Base-by-base conservation (phyloP, 1,140 invertebrate species). In the Danaus plexippus region DNA sequence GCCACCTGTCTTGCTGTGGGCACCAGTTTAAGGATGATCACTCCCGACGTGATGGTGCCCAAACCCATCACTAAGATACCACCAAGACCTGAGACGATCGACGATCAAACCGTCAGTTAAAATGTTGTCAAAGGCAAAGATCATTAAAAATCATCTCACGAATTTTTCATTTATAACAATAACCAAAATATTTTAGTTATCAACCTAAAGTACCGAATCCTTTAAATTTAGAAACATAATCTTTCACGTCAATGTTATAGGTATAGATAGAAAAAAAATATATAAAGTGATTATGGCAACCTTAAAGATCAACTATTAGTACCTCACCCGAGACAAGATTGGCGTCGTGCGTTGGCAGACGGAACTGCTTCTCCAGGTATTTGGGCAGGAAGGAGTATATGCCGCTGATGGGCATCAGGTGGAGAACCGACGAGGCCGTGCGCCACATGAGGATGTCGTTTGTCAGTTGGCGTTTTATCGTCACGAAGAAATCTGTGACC, bases 321-420 rank as follows among this genome's bases (percentile, higher is more conserved):
- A 87, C 89, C 80, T 88, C 87, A 92, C 94, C 96, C 87, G 96
- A 94, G 69, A 97, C 93, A 89, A 97, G 92, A 75, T 96, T 97
- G 43, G 96, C 96, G 71, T 94, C 91, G 78, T 95, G 93, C 47
- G 96, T 94, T 11, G 95, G 92, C 69, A 97, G 86, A 59, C 94
- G 90, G 87, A 97, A 98, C 89, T 97, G 95, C 48, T 92, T 94
- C 88, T 97, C 96, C 63, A 98, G 87, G 82, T 97, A 98, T 84
- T 98, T 98, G 49, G 96, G 96, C 67, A 97, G 88, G 85, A 97
- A 98, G 45, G 95, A 96, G 84, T 97, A 97, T 9, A 97, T 89
- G 5, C 96, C 96, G 55, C 95, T 94, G 64, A 97, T 96, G 44
- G 95, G 96, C 71, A 97, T 88, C 67, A 97, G 91, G 74, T 97